Evolutionary conservation across 2,113 vertebrate genomes (phyloP), one percentile per base, ranked within the genome.

Genomic region (Alectura lathami): DNA sequence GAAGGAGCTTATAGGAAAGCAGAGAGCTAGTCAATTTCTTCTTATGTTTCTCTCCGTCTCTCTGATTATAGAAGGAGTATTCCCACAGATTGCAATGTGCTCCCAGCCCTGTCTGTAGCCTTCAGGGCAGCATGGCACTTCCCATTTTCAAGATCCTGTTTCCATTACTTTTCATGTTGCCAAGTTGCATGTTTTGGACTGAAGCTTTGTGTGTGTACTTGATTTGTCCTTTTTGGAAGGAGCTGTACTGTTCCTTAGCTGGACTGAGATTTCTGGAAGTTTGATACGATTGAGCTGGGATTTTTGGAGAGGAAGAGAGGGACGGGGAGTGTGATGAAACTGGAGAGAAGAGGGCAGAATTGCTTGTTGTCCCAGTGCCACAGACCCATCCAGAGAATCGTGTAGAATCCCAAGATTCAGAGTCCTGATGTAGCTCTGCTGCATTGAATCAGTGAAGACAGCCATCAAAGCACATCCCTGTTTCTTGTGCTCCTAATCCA

Each of bases 391-490:
- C 36, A 45, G 60, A 75, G 42, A 51, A 29, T 6, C 22, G 11
- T 38, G 64, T 30, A 67, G 43, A 50, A 12, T 78, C 85, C 64
- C 64, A 42, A 34, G 1, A 2, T 34, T 67, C 36, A 23, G 69
- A 29, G 17, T 17, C 34, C 4, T 6, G 30, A 20, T 78, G 32
- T 51, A 78, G 72, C 34, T 84, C 8, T 17, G 2, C 51, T 63
- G 42, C 73, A 43, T 42, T 43, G 13, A 47, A 59, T 57, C 7
- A 74, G 26, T 51, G 79, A 81, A 67, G 57, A 64, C 17, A 74
- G 4, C 47, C 77, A 6, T 23, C 51, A 75, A n/a, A 91, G 57
- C 53, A 0, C 20, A 4, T 45, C 0, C 0, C 57, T 43, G 62
- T 34, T 57, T 4, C n/a, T 40, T 69, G 38, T 74, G 73, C 59